Conservation (phyloP, 2,888 invertebrate species). For the Chouioia cunea region DNA sequence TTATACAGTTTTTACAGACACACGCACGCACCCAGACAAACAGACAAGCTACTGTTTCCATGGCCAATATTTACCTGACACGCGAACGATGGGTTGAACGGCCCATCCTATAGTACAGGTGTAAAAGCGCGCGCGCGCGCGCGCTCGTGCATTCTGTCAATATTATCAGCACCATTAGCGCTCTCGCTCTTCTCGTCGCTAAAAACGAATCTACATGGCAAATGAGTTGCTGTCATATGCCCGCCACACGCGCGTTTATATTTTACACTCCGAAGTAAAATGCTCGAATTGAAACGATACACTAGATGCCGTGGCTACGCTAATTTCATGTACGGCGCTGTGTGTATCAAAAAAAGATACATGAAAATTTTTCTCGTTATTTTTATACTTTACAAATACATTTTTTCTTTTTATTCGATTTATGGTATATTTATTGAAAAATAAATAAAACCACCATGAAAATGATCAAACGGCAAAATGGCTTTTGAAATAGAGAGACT, state of each 20-base stretch:
- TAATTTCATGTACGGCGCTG: neutral
- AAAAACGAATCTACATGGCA: slow-evolving; percentile 43
- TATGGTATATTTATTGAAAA: too few relatives aligned
- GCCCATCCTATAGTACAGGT: slow-evolving; percentile 40
- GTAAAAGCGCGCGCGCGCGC: slow-evolving; percentile 12
- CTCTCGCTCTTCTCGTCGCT: slow-evolving; percentile 6
- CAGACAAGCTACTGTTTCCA: slow-evolving; percentile 30
- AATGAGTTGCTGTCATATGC: slow-evolving; percentile 3
- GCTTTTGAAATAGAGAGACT: too few relatives aligned
- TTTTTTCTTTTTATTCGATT: too few relatives aligned
- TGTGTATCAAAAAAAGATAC: too few relatives aligned
- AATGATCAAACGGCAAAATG: too few relatives aligned
- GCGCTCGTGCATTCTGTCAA: slow-evolving; percentile 51
- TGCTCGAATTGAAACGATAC: slow-evolving; percentile 41
- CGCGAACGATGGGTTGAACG: slow-evolving; percentile 35
- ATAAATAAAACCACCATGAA: too few relatives aligned
- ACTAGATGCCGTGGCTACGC: slow-evolving; percentile 1
- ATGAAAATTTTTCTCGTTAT: too few relatives aligned
- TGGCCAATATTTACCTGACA: slow-evolving; percentile 38
- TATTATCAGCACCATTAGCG: slow-evolving; percentile 54
- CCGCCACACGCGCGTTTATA: neutral
- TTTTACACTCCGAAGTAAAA: neutral
- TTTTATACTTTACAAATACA: too few relatives aligned
- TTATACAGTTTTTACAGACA: too few relatives aligned
- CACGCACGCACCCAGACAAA: neutral